Evolutionary conservation across 2,113 vertebrate species (phyloP).

Genomic region (Saguinus midas): DNA sequence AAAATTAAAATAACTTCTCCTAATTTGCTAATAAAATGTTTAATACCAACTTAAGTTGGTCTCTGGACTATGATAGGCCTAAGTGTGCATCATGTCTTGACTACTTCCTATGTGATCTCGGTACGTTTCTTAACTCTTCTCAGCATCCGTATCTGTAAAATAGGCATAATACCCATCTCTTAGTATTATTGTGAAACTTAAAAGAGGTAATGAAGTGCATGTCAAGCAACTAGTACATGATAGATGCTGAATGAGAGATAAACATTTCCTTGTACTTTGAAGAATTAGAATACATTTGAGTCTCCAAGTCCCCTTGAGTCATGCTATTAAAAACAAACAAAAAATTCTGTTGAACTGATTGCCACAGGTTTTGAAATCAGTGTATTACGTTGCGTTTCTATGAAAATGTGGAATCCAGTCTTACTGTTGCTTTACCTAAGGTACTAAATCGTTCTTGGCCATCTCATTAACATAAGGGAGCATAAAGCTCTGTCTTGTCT

Average conservation of each 20-base stretch:
- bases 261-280: not conserved
- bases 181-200: not conserved
- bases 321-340: not conserved
- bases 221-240: not conserved
- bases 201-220: not conserved
- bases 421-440: not conserved
- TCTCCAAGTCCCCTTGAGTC: not conserved
- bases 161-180: not conserved
- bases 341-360: not conserved
- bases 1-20: not conserved
- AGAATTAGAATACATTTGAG: not conserved
- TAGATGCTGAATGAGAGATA: not conserved
- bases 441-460: not conserved
- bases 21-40: not conserved
- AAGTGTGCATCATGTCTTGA: not conserved
- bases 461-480: not conserved
- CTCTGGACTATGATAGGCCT: not conserved
- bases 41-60: not conserved
- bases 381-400: not conserved
- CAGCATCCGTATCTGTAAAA: not conserved
- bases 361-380: not conserved
- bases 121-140: not conserved
- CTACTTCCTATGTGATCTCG: not conserved
- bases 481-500: not conserved
- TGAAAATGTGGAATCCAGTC: not conserved